A percentile compares a stretch with the other conserved stretches of the same genome.
Evolutionary conservation across 2,113 vertebrate species (phyloP).

Genomic region (Smithornis capensis): DNA sequence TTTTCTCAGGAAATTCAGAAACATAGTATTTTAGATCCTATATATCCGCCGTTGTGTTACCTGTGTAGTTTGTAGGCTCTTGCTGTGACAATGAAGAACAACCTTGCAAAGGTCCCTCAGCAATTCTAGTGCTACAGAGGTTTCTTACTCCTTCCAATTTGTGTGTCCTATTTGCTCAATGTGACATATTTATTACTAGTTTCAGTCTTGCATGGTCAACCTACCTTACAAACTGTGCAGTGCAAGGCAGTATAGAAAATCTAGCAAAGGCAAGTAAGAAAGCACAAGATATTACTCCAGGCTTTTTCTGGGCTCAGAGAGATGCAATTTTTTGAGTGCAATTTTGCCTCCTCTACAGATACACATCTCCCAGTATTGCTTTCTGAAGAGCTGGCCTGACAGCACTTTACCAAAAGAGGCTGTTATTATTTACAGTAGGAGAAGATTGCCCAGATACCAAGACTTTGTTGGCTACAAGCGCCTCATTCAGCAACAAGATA

Average conservation of each 20-base stretch:
- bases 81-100: slow-evolving; percentile 33
- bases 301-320: background rate
- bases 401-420: background rate
- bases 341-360: background rate
- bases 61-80: background rate
- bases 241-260: background rate
- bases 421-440: background rate
- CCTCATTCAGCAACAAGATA: background rate
- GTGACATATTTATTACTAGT: slow-evolving; percentile 29
- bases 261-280: background rate
- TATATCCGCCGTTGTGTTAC: background rate
- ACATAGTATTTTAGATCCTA: background rate
- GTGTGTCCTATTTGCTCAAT: background rate
- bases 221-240: background rate
- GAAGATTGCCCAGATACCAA: background rate
- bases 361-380: background rate
- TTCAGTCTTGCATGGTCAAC: slow-evolving; percentile 17
- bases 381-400: background rate
- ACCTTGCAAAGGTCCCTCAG: background rate
- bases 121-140: background rate
- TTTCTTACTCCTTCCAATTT: background rate
- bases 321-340: background rate
- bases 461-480: background rate
- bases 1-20: background rate
- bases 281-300: background rate